phyloP scores from a whole-genome alignment of 2,113 vertebrate genomes.

The Gymnobelideus leadbeateri region DNA sequence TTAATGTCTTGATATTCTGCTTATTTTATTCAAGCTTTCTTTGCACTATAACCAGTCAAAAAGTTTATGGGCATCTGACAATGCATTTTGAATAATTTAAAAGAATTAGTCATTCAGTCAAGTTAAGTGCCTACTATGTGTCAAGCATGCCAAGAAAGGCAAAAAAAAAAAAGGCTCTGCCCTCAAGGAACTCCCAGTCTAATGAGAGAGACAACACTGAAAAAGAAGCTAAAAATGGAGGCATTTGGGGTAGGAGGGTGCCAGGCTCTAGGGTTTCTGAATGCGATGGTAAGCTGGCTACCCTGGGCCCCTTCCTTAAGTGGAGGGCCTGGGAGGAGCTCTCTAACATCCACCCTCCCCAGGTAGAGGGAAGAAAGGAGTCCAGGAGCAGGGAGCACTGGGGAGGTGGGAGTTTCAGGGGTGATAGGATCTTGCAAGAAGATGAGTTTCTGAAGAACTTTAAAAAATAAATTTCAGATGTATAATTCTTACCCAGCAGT shows the following conservation, averaged over 20 bases:
- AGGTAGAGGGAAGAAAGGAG: not conserved
- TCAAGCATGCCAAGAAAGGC: not conserved
- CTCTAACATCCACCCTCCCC: not conserved
- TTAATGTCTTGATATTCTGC: not conserved
- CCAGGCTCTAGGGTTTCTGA: not conserved
- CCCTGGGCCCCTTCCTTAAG: no score
- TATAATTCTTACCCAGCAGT: not conserved
- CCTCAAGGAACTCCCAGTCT: not conserved
- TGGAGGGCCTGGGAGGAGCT: not conserved
- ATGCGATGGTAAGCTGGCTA: not conserved
- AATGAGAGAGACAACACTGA: not conserved
- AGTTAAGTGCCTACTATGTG: not conserved
- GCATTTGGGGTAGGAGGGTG: not conserved
- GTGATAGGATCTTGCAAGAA: not conserved
- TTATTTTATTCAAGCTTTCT: not conserved
- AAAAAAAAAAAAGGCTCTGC: not conserved
- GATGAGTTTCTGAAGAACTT: not conserved
- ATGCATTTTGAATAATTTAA: not conserved
- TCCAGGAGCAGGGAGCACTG: not conserved
- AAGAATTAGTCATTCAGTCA: not conserved
- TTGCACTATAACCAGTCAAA: not conserved
- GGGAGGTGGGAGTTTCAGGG: not conserved
- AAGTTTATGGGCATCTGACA: not conserved
- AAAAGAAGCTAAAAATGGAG: not conserved
- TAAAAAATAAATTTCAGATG: not conserved